These are phyloP conservation scores for Microchirus variegatus DNA, from an alignment of 2,797 vertebrate genomes.

Conservation along the genomic window DNA sequence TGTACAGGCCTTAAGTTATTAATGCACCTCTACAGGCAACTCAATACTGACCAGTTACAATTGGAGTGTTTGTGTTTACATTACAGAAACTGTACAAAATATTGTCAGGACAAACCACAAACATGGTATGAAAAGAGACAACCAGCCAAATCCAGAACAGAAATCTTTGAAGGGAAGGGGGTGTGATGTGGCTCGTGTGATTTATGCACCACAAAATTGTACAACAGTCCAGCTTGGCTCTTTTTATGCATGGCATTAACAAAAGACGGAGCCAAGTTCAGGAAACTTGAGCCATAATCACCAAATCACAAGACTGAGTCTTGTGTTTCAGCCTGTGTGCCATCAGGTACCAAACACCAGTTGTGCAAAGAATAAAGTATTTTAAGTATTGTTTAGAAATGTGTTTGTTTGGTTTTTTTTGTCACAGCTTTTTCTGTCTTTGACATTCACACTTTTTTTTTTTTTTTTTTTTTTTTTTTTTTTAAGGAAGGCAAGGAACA, in stretches of 20 bases:
- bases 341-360: constrained; percentile 28
- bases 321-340: constrained; percentile 25
- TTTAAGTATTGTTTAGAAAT: constrained; percentile 48
- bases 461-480: no score
- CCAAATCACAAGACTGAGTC: constrained; percentile 19
- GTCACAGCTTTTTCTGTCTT: background rate
- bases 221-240: constrained; percentile 42
- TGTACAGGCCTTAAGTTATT: constrained; percentile 30
- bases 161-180: background rate
- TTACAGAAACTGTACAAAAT: constrained; percentile 9
- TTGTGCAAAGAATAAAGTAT: constrained; percentile 61
- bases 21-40: constrained; percentile 8
- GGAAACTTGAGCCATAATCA: constrained; percentile 64
- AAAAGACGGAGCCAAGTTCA: constrained; percentile 40
- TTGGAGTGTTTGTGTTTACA: constrained; percentile 63
- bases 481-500: no score
- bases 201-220: constrained; percentile 30
- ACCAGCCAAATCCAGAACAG: constrained; percentile 8
- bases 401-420: constrained; percentile 1
- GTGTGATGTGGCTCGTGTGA: background rate
- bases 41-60: constrained; percentile 13
- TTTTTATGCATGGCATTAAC: constrained; percentile 51
- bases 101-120: background rate
- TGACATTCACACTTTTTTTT: background rate
- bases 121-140: background rate